Base-by-base conservation (phyloP, 2,888 invertebrate genomes). In the Parelbella ahira region DNA sequence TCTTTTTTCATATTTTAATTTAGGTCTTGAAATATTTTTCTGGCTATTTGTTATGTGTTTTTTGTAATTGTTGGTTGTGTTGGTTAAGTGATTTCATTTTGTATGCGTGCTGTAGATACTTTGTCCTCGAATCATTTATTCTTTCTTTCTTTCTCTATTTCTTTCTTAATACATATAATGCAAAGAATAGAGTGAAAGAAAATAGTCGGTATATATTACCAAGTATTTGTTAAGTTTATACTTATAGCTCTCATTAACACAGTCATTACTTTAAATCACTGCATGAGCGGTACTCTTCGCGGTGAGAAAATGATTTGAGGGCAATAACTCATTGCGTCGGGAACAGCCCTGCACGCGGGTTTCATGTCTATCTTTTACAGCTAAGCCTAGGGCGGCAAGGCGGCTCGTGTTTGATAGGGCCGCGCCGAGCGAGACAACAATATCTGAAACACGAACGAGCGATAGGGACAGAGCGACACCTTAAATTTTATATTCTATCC, bases 401-500 rank as follows among this genome's bases (percentile, higher is more conserved):
- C 69, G 72, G 68, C 75, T 72, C 75, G 73, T 77, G 74, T 76
- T 74, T 75, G 77, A 78, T 75, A 79, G 67, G 74, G 57, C 45
- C 56, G 54, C 56, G 47, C 45, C 60, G 71, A 78, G 63, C 54
- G 69, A 69, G 79, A 78, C 64, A 65, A 60, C 63, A 50, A 56
- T 56, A 67, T 50, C 50, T 49, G 47, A 45, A 51, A 50, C 44
- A 41, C 50, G 34, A 21, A 50, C 46, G 71, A 63, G 50, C 41
- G 70, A 82, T 60, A 80, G 60, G 64, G 81, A 84, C 52, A 63
- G 63, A 53, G 54, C 47, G 56, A 58, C 58, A 77, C 75, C 80
- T 83, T 82, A 80, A 83, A 84, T 82, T 87, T 87, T 84, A 84
- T 86, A 87, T 87, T 87, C 87, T 82, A 84, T 80, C 84, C 87